phyloP scores from a whole-genome alignment of 2,888 invertebrate genomes.

The Melanargia galathea region DNA sequence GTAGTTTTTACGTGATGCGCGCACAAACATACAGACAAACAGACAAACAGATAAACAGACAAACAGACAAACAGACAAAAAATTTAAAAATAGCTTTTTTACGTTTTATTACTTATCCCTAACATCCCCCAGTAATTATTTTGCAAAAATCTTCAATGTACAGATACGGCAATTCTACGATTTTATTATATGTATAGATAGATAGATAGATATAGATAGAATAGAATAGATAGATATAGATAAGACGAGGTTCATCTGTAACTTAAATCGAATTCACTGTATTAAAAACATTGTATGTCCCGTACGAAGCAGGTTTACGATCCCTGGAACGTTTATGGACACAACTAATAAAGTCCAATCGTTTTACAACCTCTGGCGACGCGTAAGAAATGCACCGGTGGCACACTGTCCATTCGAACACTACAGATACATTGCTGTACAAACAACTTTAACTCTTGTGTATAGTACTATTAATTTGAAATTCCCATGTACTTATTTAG shows the following conservation, averaged over 20 bases:
- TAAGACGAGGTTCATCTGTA: conserved; percentile 1
- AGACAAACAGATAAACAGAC: too few relatives aligned
- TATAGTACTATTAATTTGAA: not conserved
- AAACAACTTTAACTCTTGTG: conserved; percentile 21
- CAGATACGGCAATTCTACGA: too few relatives aligned
- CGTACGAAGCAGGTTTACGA: conserved; percentile 57
- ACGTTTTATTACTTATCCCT: too few relatives aligned
- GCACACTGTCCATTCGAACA: conserved; percentile 23
- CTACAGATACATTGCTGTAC: not conserved
- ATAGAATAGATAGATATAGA: not conserved
- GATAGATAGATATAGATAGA: not conserved
- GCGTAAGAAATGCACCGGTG: conserved; percentile 40
- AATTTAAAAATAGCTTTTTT: too few relatives aligned
- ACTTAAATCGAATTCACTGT: conserved; percentile 27
- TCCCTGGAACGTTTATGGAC: conserved; percentile 71
- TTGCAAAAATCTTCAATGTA: too few relatives aligned
- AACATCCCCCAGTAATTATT: too few relatives aligned
- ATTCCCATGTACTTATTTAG: conserved; percentile 1
- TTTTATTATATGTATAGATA: too few relatives aligned
- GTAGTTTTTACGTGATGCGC: too few relatives aligned
- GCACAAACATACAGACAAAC: too few relatives aligned
- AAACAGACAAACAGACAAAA: too few relatives aligned
- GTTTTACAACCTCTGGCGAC: conserved; percentile 55
- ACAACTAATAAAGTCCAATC: conserved; percentile 75
- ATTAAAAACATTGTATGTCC: conserved; percentile 46